phyloP scores from a whole-genome alignment of 1,140 invertebrate genomes.

The Ceratina calcarata region DNA sequence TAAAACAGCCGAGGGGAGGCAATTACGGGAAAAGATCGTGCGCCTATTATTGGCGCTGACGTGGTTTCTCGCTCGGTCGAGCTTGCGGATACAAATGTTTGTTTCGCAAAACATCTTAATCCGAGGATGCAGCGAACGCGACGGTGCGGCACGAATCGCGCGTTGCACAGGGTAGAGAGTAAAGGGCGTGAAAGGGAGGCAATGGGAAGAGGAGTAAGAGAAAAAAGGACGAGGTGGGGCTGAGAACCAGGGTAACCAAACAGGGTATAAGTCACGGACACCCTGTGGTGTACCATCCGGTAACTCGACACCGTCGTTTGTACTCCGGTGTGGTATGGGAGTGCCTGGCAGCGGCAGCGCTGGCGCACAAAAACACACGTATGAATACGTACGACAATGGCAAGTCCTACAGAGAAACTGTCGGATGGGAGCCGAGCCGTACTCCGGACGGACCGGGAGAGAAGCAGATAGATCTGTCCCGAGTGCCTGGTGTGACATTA shows the following conservation, averaged over 20 bases:
- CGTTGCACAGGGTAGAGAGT: slow-evolving; percentile 31
- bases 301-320: slow-evolving; percentile 81
- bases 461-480: slow-evolving; percentile 75
- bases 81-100: slow-evolving; percentile 76
- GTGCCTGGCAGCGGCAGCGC: slow-evolving; percentile 70
- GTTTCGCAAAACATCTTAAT: slow-evolving; percentile 78
- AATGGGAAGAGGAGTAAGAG: slow-evolving; percentile 14
- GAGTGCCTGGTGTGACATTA: slow-evolving; percentile 76
- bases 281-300: slow-evolving; percentile 80
- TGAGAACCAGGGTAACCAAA: slow-evolving; percentile 67
- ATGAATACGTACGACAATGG: slow-evolving; percentile 79
- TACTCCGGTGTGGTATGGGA: slow-evolving; percentile 74
- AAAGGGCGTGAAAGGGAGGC: slow-evolving; percentile 37
- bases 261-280: slow-evolving; percentile 78
- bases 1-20: not conserved
- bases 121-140: slow-evolving; percentile 52
- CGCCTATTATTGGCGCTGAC: slow-evolving; percentile 52
- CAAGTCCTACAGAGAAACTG: slow-evolving; percentile 72
- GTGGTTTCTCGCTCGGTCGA: slow-evolving; percentile 58
- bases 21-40: slow-evolving; percentile 34
- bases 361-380: slow-evolving; percentile 75
- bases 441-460: slow-evolving; percentile 33
- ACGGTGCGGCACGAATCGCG: slow-evolving; percentile 59
- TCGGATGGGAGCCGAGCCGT: slow-evolving; percentile 23
- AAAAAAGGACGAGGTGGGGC: slow-evolving; percentile 45